A percentile compares a stretch with the other conserved stretches of the same genome.
Conservation (phyloP, 2,797 vertebrate genomes). For the Lepilemur ruficaudatus region DNA sequence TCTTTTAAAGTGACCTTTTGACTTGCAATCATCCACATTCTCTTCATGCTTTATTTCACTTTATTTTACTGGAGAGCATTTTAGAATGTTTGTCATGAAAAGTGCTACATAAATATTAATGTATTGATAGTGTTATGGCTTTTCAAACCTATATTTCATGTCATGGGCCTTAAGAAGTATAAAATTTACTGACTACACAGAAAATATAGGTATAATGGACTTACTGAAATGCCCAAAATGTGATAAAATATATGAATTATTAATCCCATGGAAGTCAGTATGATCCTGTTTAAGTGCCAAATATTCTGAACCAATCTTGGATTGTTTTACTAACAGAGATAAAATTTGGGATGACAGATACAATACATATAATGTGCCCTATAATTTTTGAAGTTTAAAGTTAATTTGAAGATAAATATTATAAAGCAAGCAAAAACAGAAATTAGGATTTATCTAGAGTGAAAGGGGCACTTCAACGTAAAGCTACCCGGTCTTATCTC, state of each 20-base stretch:
- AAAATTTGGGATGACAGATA: constrained; percentile 35
- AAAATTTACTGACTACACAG: constrained; percentile 85
- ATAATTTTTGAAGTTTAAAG: constrained; percentile 25
- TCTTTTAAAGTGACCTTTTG: constrained; percentile 76
- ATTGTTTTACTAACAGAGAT: constrained; percentile 9
- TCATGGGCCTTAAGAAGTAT: constrained; percentile 82
- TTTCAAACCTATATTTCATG: constrained; percentile 84
- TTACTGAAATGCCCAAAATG: constrained; percentile 80
- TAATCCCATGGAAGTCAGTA: constrained; percentile 78
- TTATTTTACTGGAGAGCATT: constrained; percentile 79
- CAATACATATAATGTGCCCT: background rate
- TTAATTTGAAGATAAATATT: constrained; percentile 62
- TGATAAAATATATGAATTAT: constrained; percentile 85
- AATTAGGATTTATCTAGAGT: background rate
- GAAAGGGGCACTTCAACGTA: constrained; percentile 53
- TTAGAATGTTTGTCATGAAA: constrained; percentile 84
- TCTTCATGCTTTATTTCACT: constrained; percentile 80
- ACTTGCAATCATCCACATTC: constrained; percentile 73
- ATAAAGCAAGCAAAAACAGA: constrained; percentile 24
- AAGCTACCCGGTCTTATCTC: constrained; percentile 13
- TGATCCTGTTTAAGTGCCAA: constrained; percentile 67
- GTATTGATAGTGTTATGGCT: constrained; percentile 83
- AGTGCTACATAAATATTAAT: constrained; percentile 86
- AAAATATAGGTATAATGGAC: constrained; percentile 84
- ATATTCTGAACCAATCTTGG: constrained; percentile 63